phyloP scores from a whole-genome alignment of 2,113 vertebrate genomes.

The Columba janthina region DNA sequence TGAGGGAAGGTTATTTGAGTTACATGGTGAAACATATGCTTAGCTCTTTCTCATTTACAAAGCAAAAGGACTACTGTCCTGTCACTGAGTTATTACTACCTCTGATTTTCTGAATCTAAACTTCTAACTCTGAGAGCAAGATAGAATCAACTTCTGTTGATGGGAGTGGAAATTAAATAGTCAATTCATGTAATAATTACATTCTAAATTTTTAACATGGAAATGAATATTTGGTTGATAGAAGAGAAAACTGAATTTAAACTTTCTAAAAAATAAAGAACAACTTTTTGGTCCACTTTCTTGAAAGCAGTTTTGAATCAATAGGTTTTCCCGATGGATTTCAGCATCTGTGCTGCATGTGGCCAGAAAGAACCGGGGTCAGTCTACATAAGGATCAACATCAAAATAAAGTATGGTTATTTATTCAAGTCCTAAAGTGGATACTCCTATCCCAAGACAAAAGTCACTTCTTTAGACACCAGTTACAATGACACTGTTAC shows the following conservation, averaged over 20 bases:
- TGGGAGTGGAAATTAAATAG: background rate
- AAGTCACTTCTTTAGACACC: background rate
- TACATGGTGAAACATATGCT: background rate
- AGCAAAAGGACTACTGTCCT: background rate
- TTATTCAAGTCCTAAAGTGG: background rate
- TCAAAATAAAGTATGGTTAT: background rate
- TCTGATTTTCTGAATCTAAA: background rate
- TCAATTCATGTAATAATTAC: background rate
- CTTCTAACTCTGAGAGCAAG: background rate
- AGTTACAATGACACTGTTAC: background rate
- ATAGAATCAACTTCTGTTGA: background rate
- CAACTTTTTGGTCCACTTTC: background rate
- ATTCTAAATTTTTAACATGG: background rate
- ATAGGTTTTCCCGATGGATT: background rate
- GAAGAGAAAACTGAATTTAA: background rate
- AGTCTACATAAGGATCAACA: background rate
- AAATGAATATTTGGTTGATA: background rate
- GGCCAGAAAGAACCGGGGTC: background rate
- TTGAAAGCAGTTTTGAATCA: background rate
- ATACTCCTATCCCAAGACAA: background rate
- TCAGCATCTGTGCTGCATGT: background rate
- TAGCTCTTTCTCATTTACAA: background rate
- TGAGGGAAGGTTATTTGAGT: background rate
- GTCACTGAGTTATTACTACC: background rate
- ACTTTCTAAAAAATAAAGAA: background rate